Conservation (phyloP, 2,797 vertebrate genomes). For the Clarias fuscus region DNA sequence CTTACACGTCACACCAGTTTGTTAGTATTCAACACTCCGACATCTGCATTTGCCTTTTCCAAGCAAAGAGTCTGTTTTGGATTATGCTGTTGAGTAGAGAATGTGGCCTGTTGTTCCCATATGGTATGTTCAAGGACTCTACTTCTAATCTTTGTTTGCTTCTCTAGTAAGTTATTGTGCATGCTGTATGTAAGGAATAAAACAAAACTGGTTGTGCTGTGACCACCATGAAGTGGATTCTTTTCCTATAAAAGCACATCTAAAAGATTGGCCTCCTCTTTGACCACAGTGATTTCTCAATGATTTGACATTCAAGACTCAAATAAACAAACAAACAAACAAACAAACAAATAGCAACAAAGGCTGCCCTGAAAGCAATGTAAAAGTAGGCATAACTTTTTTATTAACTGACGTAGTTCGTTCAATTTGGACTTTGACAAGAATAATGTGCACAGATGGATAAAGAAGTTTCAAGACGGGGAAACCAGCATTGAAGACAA, state of each 20-base stretch:
- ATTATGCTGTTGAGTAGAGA: slow-evolving; percentile 5
- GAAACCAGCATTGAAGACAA: no score
- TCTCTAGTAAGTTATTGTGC: not conserved
- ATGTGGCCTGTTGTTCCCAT: slow-evolving; percentile 1
- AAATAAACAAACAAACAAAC: no score
- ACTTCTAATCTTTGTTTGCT: slow-evolving; percentile 2
- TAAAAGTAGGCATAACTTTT: no score
- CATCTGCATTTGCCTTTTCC: slow-evolving; percentile 18
- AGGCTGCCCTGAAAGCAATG: no score
- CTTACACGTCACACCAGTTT: not conserved
- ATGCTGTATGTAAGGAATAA: not conserved
- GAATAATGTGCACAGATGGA: no score
- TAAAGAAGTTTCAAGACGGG: no score
- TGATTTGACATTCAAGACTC: not conserved
- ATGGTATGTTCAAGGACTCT: slow-evolving; percentile 3
- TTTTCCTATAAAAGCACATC: not conserved
- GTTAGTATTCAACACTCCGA: slow-evolving; percentile 1
- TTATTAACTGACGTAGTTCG: no score
- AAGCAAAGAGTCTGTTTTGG: not conserved
- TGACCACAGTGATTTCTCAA: not conserved
- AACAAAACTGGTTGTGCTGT: not conserved
- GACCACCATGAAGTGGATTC: not conserved
- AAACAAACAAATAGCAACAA: no score
- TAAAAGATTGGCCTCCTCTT: not conserved
- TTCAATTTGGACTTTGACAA: no score